Evolutionary conservation across 92 coral and sea anemone genomes (phyloP), one percentile per base, ranked within the genome.

Genomic region (Palythoa heliodiscus): DNA sequence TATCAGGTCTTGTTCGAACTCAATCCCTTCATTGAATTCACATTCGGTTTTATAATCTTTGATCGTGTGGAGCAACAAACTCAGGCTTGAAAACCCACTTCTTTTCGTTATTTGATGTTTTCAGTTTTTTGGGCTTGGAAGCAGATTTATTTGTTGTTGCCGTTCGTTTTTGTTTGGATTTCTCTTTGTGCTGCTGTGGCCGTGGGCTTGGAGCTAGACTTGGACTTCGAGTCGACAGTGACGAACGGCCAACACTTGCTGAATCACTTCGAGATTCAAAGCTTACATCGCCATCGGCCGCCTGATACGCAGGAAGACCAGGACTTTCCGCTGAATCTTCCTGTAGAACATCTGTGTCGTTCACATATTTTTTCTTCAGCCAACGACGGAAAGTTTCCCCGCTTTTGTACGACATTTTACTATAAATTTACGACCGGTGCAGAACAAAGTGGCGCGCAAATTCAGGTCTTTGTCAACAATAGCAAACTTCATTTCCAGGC

Each of bases 321-420:
- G 63, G 63, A 57, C 63, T 8, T 57, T 57, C 63, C 63, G 63
- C 63, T 57, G 63, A 57, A 57, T 57, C 63, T 57, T 57, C 63
- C 63, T 57, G 63, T 57, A 57, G 17, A 57, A 57, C 22, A 57
- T 57, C 63, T 57, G 63, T 57, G 63, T 57, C 63, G 63, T 57
- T 57, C 63, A 57, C 63, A 57, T 57, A 11, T 57, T 57, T 57
- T 8, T 57, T 57, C 5, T 57, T 57, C 16, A 57, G 17, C 63
- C 63, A 13, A 5, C 17, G 63, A 57, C 63, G 19, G 63, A 57
- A 57, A 57, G 63, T 57, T 57, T 57, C 63, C 19, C 19, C 20
- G 1, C 58, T 57, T 57, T 57, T 57, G 17, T 57, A 57, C 63
- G 17, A 57, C 63, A 57, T 57, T 57, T 57, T 57, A 57, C 63